Evolutionary conservation across 2,888 invertebrate species (phyloP).

Genomic region (Nomada goodeniana): DNA sequence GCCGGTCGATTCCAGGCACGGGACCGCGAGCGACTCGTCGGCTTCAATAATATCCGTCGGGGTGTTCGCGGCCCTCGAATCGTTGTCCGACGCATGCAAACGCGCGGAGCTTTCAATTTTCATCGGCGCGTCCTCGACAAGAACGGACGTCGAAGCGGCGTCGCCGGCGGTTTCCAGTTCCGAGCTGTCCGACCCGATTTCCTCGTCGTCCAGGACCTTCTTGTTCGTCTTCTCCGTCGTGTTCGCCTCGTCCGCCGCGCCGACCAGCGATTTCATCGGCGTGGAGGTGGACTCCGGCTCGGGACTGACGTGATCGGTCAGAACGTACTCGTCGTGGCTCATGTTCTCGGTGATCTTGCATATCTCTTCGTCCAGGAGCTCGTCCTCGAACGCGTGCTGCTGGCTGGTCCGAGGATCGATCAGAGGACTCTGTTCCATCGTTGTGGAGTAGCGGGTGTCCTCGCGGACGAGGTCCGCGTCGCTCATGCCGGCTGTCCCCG

Average conservation of each 20-base stretch:
- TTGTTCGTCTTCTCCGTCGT: conserved; percentile 67
- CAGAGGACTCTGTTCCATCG: conserved; percentile 30
- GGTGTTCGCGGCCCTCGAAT: neutral
- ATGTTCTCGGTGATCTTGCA: conserved; percentile 83
- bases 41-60: no score
- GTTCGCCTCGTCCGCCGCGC: conserved; percentile 29
- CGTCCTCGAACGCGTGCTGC: conserved; percentile 79
- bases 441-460: neutral
- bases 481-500: neutral
- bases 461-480: neutral
- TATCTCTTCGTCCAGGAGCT: conserved; percentile 82
- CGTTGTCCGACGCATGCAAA: neutral
- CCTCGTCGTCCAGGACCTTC: conserved; percentile 76
- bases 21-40: neutral
- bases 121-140: neutral
- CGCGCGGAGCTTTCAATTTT: conserved; percentile 11
- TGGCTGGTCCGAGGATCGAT: conserved; percentile 46
- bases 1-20: neutral
- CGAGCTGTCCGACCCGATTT: conserved; percentile 67
- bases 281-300: conserved; percentile 72
- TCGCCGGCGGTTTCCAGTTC: conserved; percentile 26
- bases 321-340: conserved; percentile 83
- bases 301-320: conserved; percentile 81
- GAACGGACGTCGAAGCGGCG: neutral
- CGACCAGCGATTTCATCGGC: conserved; percentile 54